phyloP scores from a whole-genome alignment of 2,113 vertebrate species.

The Triplophysa tibetana region DNA sequence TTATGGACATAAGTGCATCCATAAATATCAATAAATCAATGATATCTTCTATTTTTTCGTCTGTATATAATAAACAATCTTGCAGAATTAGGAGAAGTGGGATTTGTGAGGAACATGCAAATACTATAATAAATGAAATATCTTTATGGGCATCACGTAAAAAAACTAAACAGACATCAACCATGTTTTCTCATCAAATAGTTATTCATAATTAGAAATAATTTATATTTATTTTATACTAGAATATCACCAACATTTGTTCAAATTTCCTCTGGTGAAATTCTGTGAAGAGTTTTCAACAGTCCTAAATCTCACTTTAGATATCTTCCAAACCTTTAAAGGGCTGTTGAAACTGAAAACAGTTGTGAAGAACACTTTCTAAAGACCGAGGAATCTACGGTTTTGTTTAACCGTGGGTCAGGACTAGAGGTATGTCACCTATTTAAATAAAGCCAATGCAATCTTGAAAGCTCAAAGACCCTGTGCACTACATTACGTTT shows the following conservation, averaged over 20 bases:
- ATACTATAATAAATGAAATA: conserved; percentile 18
- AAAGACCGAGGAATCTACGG: conserved; percentile 22
- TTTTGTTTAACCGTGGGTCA: conserved; percentile 29
- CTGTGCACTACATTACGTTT: conserved; percentile 23
- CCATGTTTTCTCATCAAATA: conserved; percentile 31
- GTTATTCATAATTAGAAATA: conserved; percentile 21
- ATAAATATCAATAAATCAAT: conserved; percentile 17
- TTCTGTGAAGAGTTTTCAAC: not conserved
- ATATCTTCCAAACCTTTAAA: not conserved
- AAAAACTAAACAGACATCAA: conserved; percentile 35
- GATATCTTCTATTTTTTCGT: conserved; percentile 8
- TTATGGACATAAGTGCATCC: conserved; percentile 6
- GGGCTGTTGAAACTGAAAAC: conserved; percentile 25
- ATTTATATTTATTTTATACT: conserved; percentile 43
- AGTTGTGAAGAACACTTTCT: conserved; percentile 17
- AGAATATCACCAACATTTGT: conserved; percentile 25
- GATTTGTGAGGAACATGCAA: conserved; percentile 34
- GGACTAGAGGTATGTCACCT: conserved; percentile 38
- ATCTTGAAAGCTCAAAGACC: conserved; percentile 27
- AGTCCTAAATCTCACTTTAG: conserved; percentile 18
- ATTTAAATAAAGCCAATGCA: conserved; percentile 19
- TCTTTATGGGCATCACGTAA: conserved; percentile 17
- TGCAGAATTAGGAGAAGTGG: not conserved
- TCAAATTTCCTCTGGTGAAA: conserved; percentile 33
- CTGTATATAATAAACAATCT: not conserved